Base-by-base conservation (phyloP, 2,888 invertebrate genomes). In the Plutella xylostella region DNA sequence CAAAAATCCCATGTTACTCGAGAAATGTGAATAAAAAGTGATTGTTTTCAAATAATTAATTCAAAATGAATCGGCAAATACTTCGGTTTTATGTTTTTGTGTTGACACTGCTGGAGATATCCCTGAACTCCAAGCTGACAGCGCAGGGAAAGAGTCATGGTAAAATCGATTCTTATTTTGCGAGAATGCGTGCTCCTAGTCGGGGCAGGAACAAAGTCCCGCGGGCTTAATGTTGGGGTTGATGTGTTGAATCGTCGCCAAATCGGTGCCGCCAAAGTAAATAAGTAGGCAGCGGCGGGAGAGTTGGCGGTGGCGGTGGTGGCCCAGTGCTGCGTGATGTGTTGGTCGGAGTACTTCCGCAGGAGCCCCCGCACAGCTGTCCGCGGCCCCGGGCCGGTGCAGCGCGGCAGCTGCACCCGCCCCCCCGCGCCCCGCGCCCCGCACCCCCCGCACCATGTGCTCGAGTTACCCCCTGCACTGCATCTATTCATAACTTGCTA, bases 141-240 rank as follows among this genome's bases (percentile, higher is more conserved):
- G 87, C 88, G 60, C 89, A 89, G 77, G 90, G 90, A 77, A 89
- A 88, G 76, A 89, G 87, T 80, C 89, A 90, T 86, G 90, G 90
- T 90, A 87, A 87, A 74, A 79, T 79, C 76, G 74, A 79, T 79
- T 70, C 63, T 4, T 42, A 19, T 15, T 9, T 39, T 21, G 14
- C 3, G 15, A 9, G 15, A 4, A 22, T 21, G 7, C 9, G 20
- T 39, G 9, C 6, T 37, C 11, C 3, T 9, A 7, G 25, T 7
- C 6, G 25, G 25, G 25, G 25, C 25, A 18, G 11, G 35, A 18
- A 18, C 12, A 35, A 35, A 35, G 19, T 19, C 35, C 35, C 18
- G 17, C 7, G 14, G n/a, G 3, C 17, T 14, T 5, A 5, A 14
- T 31, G n/a, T 25, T 31, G 11, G 5, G 9, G 11, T 11, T 35